Conservation (phyloP, 2,888 invertebrate species). For the Tachina fera region DNA sequence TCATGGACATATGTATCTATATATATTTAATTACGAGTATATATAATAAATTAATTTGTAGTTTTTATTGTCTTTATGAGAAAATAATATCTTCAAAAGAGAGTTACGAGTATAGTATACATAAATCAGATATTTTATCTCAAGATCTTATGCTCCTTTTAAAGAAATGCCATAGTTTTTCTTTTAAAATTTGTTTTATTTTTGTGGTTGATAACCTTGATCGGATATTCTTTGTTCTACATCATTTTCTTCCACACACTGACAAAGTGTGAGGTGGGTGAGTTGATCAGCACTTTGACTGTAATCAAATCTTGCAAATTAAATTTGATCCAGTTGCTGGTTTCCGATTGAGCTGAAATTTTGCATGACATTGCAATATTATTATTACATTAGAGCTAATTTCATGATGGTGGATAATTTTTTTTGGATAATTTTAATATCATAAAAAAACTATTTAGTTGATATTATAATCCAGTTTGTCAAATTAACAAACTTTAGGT, state of each 20-base stretch:
- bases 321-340: no score
- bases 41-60: background rate
- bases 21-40: background rate
- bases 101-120: background rate
- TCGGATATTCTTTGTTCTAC: constrained; percentile 33
- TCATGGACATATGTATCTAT: background rate
- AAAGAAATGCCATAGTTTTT: background rate
- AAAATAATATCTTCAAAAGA: background rate
- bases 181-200: background rate
- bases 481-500: no score
- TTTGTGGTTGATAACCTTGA: constrained; percentile 35
- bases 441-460: no score
- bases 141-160: background rate
- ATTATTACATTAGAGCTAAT: no score
- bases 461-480: no score
- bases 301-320: background rate
- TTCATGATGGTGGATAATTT: no score
- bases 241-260: constrained; percentile 9
- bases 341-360: no score
- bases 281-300: constrained; percentile 13
- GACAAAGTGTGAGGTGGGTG: background rate
- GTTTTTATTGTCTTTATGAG: constrained; percentile 11
- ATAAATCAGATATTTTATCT: background rate
- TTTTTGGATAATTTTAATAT: no score
- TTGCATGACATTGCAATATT: no score